Percentiles rank a stretch among this genome's conserved stretches.
phyloP scores from a whole-genome alignment of 2,888 invertebrate species.

The Entomobrya proxima region DNA sequence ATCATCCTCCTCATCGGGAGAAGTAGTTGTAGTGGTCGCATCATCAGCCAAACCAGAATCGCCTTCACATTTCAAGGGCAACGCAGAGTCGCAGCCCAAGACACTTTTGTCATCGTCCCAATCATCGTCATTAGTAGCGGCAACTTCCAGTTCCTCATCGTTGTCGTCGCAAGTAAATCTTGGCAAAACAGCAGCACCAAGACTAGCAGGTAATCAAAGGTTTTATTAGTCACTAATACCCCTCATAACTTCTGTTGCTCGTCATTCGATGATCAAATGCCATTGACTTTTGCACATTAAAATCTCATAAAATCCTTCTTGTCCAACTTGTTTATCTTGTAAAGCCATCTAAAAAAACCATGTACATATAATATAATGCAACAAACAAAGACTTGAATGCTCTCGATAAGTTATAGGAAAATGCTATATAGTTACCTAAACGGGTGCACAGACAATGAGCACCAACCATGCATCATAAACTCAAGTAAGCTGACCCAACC shows the following conservation, averaged over 20 bases:
- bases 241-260: conserved; percentile 58
- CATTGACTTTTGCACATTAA: conserved; percentile 69
- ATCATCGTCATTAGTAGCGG: conserved; percentile 36
- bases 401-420: conserved; percentile 48
- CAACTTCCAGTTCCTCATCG: conserved; percentile 49
- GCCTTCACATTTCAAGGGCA: conserved; percentile 49
- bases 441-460: not conserved
- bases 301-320: conserved; percentile 61
- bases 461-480: not conserved
- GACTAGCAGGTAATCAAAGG: conserved; percentile 64
- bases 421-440: not conserved
- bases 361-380: not conserved
- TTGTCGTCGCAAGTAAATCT: conserved; percentile 24
- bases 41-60: conserved; percentile 42
- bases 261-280: conserved; percentile 63
- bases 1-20: conserved; percentile 30
- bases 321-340: conserved; percentile 66
- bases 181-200: conserved; percentile 33
- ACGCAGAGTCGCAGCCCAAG: conserved; percentile 1
- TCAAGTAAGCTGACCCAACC: conserved; percentile 10
- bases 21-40: conserved; percentile 45
- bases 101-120: conserved; percentile 64
- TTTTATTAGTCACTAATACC: conserved; percentile 66
- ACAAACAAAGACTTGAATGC: conserved; percentile 2
- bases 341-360: conserved; percentile 50